Evolutionary conservation across 2,888 invertebrate species (phyloP).

Genomic region (Nebria brevicollis): DNA sequence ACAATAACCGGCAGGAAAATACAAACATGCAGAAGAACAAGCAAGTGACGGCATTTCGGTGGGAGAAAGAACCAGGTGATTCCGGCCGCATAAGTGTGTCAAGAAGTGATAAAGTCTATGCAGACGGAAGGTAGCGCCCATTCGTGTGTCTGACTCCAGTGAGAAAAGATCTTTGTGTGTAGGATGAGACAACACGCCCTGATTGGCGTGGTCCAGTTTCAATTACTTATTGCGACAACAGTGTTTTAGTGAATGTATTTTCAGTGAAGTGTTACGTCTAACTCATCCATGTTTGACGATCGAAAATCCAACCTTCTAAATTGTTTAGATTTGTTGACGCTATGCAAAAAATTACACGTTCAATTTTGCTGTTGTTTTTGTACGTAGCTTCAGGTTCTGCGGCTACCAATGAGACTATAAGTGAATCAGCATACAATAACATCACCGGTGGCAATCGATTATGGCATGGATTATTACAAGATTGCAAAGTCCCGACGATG

Average conservation of each 20-base stretch:
- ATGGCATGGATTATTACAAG: slow-evolving; percentile 78
- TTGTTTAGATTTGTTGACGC: slow-evolving; percentile 20
- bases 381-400: slow-evolving; percentile 20
- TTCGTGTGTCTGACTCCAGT: slow-evolving; percentile 28
- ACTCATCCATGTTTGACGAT: slow-evolving; percentile 48
- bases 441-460: slow-evolving; percentile 69
- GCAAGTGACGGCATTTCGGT: not conserved
- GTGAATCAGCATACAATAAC: slow-evolving; percentile 16
- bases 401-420: slow-evolving; percentile 23
- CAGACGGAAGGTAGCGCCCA: slow-evolving; percentile 41
- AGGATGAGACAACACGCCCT: slow-evolving; percentile 54
- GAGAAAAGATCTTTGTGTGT: slow-evolving; percentile 35
- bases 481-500: slow-evolving; percentile 75
- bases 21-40: not conserved
- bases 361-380: slow-evolving; percentile 24
- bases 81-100: slow-evolving; percentile 60
- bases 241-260: slow-evolving; percentile 49
- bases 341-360: slow-evolving; percentile 32
- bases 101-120: slow-evolving; percentile 59
- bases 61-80: slow-evolving; percentile 46
- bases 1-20: not conserved
- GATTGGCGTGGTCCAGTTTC: slow-evolving; percentile 58
- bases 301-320: slow-evolving; percentile 12
- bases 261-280: slow-evolving; percentile 45
- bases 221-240: slow-evolving; percentile 44